A percentile compares a stretch with the other conserved stretches of the same genome.
phyloP scores from a whole-genome alignment of 2,888 invertebrate species.

The Agapostemon virescens region DNA sequence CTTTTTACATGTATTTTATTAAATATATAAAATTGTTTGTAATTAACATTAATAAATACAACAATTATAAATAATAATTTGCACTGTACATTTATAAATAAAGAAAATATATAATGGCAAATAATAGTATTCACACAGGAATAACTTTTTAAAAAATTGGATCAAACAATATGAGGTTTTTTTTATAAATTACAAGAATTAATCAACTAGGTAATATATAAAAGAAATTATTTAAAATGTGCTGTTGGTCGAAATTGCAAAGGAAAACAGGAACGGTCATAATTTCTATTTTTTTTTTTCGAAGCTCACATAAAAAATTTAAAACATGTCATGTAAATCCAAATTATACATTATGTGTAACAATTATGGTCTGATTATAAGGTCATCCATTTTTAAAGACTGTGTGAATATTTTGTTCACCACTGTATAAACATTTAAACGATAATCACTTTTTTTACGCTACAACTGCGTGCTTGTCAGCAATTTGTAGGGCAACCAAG shows the following conservation, averaged over 20 bases:
- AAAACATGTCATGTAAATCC: not conserved
- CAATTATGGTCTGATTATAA: not conserved
- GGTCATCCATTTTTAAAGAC: not conserved
- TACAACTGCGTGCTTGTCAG: slow-evolving; percentile 15
- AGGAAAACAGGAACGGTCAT: not conserved
- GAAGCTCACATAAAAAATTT: not conserved
- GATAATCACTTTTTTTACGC: slow-evolving; percentile 9
- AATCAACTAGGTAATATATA: too few relatives aligned
- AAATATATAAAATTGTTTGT: not conserved
- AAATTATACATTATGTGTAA: not conserved
- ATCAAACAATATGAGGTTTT: not conserved
- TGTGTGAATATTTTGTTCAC: slow-evolving; percentile 3
- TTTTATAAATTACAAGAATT: too few relatives aligned
- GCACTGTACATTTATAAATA: not conserved
- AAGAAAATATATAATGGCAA: not conserved
- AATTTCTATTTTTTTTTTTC: not conserved
- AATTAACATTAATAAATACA: not conserved
- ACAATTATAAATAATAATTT: slow-evolving; percentile 7
- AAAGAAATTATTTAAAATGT: not conserved
- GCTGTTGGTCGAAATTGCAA: not conserved
- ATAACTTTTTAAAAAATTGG: not conserved
- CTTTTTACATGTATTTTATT: not conserved
- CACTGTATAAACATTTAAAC: slow-evolving; percentile 2
- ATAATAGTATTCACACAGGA: not conserved
- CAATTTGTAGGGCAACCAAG: slow-evolving; percentile 25